phyloP scores from a whole-genome alignment of 2,888 invertebrate species.

The Hypomecis punctinalis region DNA sequence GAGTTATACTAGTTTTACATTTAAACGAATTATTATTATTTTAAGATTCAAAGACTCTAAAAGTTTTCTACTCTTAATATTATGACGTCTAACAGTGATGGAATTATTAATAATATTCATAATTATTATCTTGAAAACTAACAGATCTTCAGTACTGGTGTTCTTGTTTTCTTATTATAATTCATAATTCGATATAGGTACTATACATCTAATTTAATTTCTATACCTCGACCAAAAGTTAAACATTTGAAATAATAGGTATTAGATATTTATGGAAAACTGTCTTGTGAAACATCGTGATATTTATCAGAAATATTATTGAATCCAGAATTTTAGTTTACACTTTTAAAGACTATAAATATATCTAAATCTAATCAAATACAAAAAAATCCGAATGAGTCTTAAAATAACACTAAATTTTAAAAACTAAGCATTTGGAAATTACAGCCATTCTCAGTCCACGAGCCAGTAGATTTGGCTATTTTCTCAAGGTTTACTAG shows the following conservation, averaged over 20 bases:
- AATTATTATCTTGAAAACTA: conserved; percentile 27
- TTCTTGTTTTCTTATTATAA: conserved; percentile 50
- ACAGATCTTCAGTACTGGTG: conserved; percentile 57
- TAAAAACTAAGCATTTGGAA: conserved; percentile 37
- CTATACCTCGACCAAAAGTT: background rate
- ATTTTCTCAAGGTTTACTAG: conserved; percentile 26
- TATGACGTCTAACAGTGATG: conserved; percentile 11
- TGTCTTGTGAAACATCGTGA: background rate
- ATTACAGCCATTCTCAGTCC: conserved; percentile 74
- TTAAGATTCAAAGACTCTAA: background rate
- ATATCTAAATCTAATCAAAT: background rate
- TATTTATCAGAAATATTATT: background rate
- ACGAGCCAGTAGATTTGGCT: conserved; percentile 59
- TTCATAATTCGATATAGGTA: conserved; percentile 48
- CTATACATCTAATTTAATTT: conserved; percentile 41
- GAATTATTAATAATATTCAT: conserved; percentile 22
- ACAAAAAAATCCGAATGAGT: background rate
- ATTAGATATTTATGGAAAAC: too few relatives aligned
- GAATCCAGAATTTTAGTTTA: background rate
- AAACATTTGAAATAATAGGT: background rate
- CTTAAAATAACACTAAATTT: conserved; percentile 10
- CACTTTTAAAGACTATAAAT: background rate
- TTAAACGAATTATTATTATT: too few relatives aligned
- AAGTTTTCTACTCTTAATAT: background rate
- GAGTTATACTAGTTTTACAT: too few relatives aligned